Percentiles rank a stretch among this genome's conserved stretches.
These are phyloP conservation scores for Tachuris rubrigastra DNA, from an alignment of 2,113 vertebrate species.

Conservation along the genomic window DNA sequence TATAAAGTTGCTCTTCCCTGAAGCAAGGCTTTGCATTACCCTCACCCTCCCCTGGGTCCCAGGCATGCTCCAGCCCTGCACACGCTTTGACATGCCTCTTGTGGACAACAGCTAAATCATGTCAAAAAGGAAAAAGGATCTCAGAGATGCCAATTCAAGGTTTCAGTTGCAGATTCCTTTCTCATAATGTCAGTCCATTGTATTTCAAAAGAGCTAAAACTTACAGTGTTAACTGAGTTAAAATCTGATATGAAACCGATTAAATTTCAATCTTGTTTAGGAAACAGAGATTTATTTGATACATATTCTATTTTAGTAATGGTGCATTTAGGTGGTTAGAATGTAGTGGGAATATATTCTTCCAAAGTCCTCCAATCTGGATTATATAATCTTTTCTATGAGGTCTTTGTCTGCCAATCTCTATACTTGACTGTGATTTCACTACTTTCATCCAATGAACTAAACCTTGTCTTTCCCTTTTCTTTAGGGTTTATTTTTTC, in stretches of 20 bases:
- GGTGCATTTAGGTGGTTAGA: neutral
- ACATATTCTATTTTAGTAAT: neutral
- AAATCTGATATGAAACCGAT: neutral
- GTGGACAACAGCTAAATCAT: neutral
- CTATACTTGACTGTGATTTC: neutral
- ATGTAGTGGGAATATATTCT: neutral
- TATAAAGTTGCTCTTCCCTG: neutral
- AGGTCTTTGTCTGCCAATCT: neutral
- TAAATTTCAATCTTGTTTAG: neutral
- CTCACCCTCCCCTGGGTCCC: neutral
- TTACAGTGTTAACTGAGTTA: neutral
- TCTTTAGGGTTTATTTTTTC: neutral
- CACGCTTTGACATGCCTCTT: neutral
- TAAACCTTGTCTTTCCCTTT: neutral
- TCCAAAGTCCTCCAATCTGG: neutral
- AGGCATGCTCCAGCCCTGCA: neutral
- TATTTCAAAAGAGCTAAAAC: neutral
- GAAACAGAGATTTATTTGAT: neutral
- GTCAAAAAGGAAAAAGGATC: neutral
- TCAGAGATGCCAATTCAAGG: neutral
- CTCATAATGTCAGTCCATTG: neutral
- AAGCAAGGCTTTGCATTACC: fast-evolving
- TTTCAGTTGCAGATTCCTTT: neutral
- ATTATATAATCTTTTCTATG: slow-evolving; percentile 3
- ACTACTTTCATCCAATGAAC: neutral